A percentile compares a stretch with the other conserved stretches of the same genome.
phyloP scores from a whole-genome alignment of 2,888 invertebrate species.

The Shargacucullia verbasci region DNA sequence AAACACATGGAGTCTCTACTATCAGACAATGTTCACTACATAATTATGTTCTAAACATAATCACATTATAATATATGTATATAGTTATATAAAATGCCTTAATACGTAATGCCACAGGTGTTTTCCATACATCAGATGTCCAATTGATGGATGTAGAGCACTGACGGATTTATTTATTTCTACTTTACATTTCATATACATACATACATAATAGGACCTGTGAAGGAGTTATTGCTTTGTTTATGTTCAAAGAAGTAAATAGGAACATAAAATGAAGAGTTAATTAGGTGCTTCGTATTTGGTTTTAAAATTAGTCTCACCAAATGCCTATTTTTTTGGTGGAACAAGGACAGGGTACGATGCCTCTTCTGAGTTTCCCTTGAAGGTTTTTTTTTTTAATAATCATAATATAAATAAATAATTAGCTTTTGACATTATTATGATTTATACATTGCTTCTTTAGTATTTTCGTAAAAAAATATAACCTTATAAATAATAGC shows the following conservation, averaged over 20 bases:
- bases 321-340: no score
- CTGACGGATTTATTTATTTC: conserved; percentile 36
- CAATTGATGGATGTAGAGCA: conserved; percentile 29
- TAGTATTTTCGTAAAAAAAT: no score
- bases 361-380: no score
- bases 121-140: conserved; percentile 20
- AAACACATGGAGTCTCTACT: conserved; percentile 31
- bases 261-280: conserved; percentile 4
- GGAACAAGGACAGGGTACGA: no score
- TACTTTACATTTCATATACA: conserved; percentile 37
- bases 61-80: no score
- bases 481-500: no score
- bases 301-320: no score
- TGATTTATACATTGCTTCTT: no score
- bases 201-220: conserved; percentile 2
- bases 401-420: no score
- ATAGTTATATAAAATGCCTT: conserved; percentile 32
- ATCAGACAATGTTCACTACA: conserved; percentile 27
- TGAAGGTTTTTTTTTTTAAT: no score
- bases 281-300: no score
- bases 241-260: conserved; percentile 26
- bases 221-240: conserved; percentile 32
- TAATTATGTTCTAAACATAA: conserved; percentile 43
- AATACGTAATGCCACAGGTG: conserved; percentile 48
- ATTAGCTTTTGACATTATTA: no score